Percentiles rank a stretch among this genome's conserved stretches.
phyloP scores from a whole-genome alignment of 2,797 vertebrate genomes.

The Sandelia bainsii region DNA sequence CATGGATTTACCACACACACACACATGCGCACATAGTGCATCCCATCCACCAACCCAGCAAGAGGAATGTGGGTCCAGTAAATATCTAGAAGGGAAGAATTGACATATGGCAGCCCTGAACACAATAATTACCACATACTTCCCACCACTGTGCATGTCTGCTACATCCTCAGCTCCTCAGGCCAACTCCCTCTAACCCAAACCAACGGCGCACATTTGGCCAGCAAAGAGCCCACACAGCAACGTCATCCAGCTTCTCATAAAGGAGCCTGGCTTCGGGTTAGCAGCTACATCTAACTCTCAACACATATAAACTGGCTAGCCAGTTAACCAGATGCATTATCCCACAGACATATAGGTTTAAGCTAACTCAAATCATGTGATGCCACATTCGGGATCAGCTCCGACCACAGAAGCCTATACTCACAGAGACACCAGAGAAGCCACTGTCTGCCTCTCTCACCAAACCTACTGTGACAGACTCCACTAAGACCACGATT shows the following conservation, averaged over 20 bases:
- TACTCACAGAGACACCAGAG: conserved; percentile 66
- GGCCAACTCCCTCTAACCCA: conserved; percentile 70
- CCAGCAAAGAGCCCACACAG: conserved; percentile 63
- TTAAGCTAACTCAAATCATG: conserved; percentile 66
- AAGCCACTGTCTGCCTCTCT: conserved; percentile 71
- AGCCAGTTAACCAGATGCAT: conserved; percentile 62
- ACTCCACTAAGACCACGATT: conserved; percentile 73
- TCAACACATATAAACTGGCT: conserved; percentile 40
- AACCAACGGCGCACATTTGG: conserved; percentile 53
- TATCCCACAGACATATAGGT: conserved; percentile 60
- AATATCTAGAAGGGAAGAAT: conserved; percentile 82
- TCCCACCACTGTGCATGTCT: conserved; percentile 81
- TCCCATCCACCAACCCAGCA: conserved; percentile 73
- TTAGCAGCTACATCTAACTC: conserved; percentile 54
- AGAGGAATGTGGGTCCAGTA: conserved; percentile 81
- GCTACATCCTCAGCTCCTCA: conserved; percentile 72
- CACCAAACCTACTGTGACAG: conserved; percentile 77
- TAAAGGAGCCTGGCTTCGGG: conserved; percentile 46
- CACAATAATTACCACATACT: conserved; percentile 87
- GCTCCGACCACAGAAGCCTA: conserved; percentile 53
- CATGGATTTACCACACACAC: conserved; percentile 48
- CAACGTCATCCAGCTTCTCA: conserved; percentile 60
- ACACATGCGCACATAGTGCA: conserved; percentile 55
- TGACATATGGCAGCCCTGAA: conserved; percentile 84
- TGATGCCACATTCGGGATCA: conserved; percentile 51